A percentile compares a stretch with the other conserved stretches of the same genome.
Evolutionary conservation across 1,140 invertebrate genomes (phyloP).

Genomic region (Akabosia matsudoensis): DNA sequence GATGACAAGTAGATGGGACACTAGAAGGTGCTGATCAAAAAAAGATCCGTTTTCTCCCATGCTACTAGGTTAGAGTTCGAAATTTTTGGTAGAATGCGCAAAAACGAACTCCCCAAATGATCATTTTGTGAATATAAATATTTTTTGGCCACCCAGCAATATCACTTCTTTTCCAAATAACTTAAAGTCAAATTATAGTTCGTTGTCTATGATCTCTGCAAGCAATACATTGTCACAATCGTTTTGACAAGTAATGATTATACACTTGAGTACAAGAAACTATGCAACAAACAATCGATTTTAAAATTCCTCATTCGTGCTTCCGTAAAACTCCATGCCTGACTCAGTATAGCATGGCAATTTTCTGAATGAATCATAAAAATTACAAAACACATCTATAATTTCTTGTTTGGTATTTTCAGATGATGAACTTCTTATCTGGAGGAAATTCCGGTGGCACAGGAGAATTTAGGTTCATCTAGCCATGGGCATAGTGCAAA

Average conservation of each 20-base stretch:
- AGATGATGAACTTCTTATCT: constrained; percentile 46
- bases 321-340: no score
- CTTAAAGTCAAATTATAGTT: no score
- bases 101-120: constrained; percentile 13
- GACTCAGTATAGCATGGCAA: no score
- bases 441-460: background rate
- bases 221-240: no score
- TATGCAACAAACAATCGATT: no score
- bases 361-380: no score
- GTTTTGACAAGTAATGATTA: no score
- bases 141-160: constrained; percentile 3
- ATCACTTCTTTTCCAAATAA: background rate
- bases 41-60: background rate
- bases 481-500: constrained; percentile 19
- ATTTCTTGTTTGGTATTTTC: no score
- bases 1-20: background rate
- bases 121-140: constrained; percentile 9
- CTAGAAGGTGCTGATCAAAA: background rate
- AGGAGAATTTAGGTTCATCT: constrained; percentile 11
- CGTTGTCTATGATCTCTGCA: no score
- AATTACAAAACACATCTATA: no score
- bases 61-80: background rate
- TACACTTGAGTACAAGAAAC: no score
- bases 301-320: no score
- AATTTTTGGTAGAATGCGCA: background rate